Evolutionary conservation across 1,140 invertebrate genomes (phyloP).

Genomic region (Pseudomyrmex dendroicus): DNA sequence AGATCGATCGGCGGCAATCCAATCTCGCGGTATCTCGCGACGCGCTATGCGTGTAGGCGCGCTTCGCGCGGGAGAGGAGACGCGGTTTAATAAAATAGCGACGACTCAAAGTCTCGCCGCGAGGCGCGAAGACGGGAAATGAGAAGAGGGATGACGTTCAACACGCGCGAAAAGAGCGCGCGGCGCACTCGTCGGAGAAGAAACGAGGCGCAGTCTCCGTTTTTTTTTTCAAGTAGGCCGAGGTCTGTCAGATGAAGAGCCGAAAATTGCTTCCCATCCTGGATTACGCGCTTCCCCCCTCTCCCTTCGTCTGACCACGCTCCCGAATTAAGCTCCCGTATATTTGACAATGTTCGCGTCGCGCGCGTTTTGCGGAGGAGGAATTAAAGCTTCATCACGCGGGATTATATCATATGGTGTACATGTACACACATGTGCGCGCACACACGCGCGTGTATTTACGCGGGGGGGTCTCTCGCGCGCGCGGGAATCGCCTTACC

Average conservation of each 20-base stretch:
- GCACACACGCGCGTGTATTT: not conserved
- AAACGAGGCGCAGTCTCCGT: no score
- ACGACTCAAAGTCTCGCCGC: not conserved
- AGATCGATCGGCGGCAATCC: conserved; percentile 16
- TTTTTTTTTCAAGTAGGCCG: conserved; percentile 46
- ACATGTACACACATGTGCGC: no score
- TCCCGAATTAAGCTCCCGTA: conserved; percentile 51
- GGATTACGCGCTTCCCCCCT: conserved; percentile 17
- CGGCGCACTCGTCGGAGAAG: no score
- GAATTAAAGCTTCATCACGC: conserved; percentile 58
- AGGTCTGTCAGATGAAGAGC: conserved; percentile 38
- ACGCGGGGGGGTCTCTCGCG: not conserved
- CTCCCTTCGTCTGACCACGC: conserved; percentile 32
- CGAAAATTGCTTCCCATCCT: conserved; percentile 60
- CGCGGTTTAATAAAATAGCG: conserved; percentile 35
- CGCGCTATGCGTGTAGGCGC: not conserved
- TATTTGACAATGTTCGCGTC: conserved; percentile 49
- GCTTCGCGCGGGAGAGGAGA: not conserved
- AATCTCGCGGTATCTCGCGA: conserved; percentile 4
- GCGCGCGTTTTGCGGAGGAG: conserved; percentile 25
- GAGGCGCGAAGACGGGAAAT: not conserved
- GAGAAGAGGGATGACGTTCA: not conserved
- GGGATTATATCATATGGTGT: not conserved
- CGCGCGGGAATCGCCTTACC: conserved; percentile 20
- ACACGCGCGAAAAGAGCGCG: not conserved